A percentile compares a stretch with the other conserved stretches of the same genome.
Conservation (phyloP, 2,113 vertebrate genomes). For the Coptodon rendalli region DNA sequence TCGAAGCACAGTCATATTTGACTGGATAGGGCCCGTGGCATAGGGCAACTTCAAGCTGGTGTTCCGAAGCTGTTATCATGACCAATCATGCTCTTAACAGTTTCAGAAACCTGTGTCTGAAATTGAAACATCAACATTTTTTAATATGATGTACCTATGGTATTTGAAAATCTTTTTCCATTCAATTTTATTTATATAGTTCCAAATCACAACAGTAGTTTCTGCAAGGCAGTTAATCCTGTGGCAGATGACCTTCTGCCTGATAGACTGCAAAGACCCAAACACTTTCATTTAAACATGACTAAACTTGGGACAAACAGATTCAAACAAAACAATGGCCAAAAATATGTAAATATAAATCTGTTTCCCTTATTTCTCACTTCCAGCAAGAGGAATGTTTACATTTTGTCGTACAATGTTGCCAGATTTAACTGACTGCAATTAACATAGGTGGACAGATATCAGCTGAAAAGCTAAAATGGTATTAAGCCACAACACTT, state of each 20-base stretch:
- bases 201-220: neutral
- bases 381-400: neutral
- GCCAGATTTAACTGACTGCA: neutral
- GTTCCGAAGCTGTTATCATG: neutral
- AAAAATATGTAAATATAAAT: neutral
- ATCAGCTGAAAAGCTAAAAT: neutral
- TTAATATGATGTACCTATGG: neutral
- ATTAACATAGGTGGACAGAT: neutral
- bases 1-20: neutral
- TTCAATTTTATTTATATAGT: neutral
- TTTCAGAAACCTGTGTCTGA: neutral
- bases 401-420: neutral
- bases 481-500: neutral
- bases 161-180: neutral
- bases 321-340: neutral
- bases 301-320: neutral
- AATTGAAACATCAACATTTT: neutral
- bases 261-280: neutral
- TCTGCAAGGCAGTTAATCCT: neutral
- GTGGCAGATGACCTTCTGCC: neutral
- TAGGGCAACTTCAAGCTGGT: neutral
- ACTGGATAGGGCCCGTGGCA: neutral
- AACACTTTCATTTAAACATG: neutral
- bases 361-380: neutral
- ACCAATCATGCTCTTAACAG: neutral